Conservation (phyloP, 2,113 vertebrate genomes). For the Amphiprion ocellaris region DNA sequence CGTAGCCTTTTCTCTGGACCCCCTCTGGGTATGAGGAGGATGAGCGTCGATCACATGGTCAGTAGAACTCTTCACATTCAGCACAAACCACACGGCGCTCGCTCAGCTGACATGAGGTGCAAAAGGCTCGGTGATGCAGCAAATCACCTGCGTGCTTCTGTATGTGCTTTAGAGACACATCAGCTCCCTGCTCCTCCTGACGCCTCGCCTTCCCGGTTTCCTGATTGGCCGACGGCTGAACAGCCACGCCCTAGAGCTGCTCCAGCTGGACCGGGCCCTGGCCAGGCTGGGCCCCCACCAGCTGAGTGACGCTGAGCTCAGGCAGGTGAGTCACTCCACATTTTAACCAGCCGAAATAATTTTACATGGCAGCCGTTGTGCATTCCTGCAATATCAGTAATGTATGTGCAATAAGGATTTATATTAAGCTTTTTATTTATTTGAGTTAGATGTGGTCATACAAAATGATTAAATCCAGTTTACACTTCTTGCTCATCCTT, state of each 20-base stretch:
- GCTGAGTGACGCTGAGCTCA: slow-evolving; percentile 88
- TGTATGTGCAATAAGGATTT: too few species aligned
- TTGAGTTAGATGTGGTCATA: too few species aligned
- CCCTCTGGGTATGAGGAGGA: slow-evolving; percentile 83
- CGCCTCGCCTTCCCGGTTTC: slow-evolving; percentile 84
- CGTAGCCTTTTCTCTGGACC: slow-evolving; percentile 84
- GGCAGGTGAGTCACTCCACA: slow-evolving; percentile 80
- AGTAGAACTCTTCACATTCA: slow-evolving; percentile 53
- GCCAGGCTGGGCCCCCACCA: slow-evolving; percentile 84
- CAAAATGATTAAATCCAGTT: too few species aligned
- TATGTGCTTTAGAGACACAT: slow-evolving; percentile 85
- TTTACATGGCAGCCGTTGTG: too few species aligned
- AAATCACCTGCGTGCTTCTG: neutral
- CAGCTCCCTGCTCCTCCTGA: slow-evolving; percentile 90
- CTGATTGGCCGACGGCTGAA: slow-evolving; percentile 86
- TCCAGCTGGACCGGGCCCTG: slow-evolving; percentile 89
- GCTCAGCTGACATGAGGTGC: neutral
- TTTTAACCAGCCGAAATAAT: neutral
- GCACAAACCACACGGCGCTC: neutral
- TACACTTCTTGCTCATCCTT: too few species aligned
- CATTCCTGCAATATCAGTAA: too few species aligned
- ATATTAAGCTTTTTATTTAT: too few species aligned
- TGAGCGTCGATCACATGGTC: slow-evolving; percentile 86
- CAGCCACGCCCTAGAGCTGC: slow-evolving; percentile 86
- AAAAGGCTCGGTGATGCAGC: neutral